These are phyloP conservation scores for Cathartes aura DNA, from an alignment of 2,113 vertebrate genomes.

Conservation along the genomic window DNA sequence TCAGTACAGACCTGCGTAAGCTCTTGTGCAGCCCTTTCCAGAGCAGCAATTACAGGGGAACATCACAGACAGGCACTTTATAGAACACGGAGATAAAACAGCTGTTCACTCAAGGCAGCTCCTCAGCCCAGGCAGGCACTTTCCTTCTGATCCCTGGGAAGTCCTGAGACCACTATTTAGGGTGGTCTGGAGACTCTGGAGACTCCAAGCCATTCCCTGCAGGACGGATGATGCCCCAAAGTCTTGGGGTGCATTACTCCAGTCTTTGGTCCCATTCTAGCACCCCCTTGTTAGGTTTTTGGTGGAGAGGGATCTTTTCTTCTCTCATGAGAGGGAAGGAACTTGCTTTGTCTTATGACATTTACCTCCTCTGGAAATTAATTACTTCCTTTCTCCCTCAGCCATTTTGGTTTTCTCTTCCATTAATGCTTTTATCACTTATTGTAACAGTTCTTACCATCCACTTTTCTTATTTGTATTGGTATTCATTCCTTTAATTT, in stretches of 20 bases:
- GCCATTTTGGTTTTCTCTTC: not conserved
- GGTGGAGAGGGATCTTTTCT: not conserved
- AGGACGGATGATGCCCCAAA: not conserved
- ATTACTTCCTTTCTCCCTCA: not conserved
- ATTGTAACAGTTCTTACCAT: not conserved
- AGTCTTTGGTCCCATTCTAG: not conserved
- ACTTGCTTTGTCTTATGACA: not conserved
- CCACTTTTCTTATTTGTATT: not conserved
- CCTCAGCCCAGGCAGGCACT: not conserved
- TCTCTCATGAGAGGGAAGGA: not conserved
- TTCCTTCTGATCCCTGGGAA: not conserved
- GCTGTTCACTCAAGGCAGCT: not conserved
- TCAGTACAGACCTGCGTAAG: rapidly evolving
- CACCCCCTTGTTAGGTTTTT: not conserved
- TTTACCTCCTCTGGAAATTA: not conserved
- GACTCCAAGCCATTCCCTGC: not conserved
- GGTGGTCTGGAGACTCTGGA: not conserved
- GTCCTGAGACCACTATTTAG: not conserved
- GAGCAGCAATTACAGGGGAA: not conserved
- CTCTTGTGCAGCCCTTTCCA: not conserved
- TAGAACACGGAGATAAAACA: not conserved
- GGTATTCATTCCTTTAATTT: not conserved
- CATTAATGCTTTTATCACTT: not conserved
- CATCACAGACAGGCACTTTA: not conserved
- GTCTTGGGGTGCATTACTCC: not conserved